phyloP scores from a whole-genome alignment of 2,113 vertebrate genomes.

The Pachycephala philippinensis region DNA sequence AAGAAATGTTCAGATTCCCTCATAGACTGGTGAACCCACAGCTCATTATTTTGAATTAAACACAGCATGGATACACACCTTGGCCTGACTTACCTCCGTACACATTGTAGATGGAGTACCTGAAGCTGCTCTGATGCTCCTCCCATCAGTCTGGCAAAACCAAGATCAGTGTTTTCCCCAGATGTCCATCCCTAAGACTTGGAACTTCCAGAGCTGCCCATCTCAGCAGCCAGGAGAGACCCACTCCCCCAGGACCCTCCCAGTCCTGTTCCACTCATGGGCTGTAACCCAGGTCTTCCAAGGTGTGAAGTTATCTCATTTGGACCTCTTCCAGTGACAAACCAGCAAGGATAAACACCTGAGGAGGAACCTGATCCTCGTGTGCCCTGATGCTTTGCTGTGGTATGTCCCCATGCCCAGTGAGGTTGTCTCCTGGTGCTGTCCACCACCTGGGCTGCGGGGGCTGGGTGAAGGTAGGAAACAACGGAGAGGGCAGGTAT shows the following conservation, averaged over 20 bases:
- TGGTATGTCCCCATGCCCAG: background rate
- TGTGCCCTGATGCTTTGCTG: background rate
- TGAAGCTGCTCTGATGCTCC: background rate
- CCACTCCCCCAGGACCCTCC: background rate
- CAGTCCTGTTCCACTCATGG: fast-evolving
- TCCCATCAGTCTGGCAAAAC: background rate
- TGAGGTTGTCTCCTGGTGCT: fast-evolving
- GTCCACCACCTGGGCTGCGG: background rate
- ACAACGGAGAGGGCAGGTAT: background rate
- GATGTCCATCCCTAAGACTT: background rate
- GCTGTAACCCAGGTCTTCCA: background rate
- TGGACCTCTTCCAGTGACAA: background rate
- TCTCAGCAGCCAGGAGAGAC: background rate
- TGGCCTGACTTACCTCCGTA: background rate
- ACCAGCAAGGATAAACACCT: background rate
- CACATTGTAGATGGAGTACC: background rate
- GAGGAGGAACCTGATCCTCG: background rate
- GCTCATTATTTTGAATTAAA: background rate
- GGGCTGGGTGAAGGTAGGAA: background rate
- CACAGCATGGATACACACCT: background rate
- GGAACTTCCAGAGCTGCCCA: background rate
- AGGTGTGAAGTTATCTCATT: background rate
- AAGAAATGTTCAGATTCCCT: background rate
- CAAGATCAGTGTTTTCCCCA: background rate
- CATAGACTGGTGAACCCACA: background rate